phyloP scores from a whole-genome alignment of 2,113 vertebrate genomes.

The Barnardius zonarius region DNA sequence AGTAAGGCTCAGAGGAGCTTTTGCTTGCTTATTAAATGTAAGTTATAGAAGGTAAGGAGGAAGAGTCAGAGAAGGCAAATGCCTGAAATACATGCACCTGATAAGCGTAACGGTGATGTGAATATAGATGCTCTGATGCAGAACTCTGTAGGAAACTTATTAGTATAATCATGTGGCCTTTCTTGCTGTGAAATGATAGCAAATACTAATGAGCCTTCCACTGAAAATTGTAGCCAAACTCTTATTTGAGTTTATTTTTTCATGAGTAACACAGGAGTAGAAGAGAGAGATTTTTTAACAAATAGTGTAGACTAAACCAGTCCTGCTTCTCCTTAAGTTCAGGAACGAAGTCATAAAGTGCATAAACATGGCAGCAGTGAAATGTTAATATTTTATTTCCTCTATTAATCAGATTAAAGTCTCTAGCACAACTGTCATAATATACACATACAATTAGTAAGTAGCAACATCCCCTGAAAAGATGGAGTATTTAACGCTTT shows the following conservation, averaged over 20 bases:
- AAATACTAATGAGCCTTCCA: background rate
- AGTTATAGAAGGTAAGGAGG: slow-evolving; percentile 41
- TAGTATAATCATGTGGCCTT: background rate
- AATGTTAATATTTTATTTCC: background rate
- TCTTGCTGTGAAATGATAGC: background rate
- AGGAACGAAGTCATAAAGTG: background rate
- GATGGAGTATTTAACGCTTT: background rate
- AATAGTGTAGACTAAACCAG: background rate
- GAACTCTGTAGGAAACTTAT: background rate
- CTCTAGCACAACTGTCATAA: background rate
- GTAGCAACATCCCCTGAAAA: background rate
- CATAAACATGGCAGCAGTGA: background rate
- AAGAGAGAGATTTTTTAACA: background rate
- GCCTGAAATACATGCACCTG: slow-evolving; percentile 13
- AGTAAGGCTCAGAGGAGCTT: slow-evolving; percentile 32
- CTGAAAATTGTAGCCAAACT: background rate
- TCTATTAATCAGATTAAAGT: background rate
- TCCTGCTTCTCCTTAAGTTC: background rate
- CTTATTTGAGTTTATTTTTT: background rate
- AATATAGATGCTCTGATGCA: background rate
- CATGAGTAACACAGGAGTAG: background rate
- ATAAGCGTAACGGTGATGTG: background rate
- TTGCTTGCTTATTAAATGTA: slow-evolving; percentile 7
- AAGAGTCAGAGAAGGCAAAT: background rate
- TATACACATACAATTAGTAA: background rate